Base-by-base conservation (phyloP, 2,797 vertebrate genomes). In the Parambassis ranga region DNA sequence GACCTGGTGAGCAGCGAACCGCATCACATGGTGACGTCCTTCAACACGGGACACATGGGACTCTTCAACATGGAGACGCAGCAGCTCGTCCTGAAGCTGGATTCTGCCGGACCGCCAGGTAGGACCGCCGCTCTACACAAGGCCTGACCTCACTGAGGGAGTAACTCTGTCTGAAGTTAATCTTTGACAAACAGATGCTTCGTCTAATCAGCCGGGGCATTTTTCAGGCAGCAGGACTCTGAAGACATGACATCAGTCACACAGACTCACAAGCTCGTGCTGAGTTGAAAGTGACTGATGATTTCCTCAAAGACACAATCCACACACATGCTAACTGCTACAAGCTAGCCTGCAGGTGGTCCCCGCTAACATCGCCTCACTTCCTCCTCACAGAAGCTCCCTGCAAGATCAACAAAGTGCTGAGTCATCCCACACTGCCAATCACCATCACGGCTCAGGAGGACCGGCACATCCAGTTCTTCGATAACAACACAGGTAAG, bases 1-100 rank as follows among this genome's bases (percentile, higher is more conserved):
- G 96, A 97, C 85, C 85, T 98, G 71, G 95, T 98, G 58, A 93
- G 95, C 91, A 95, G 95, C 65, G 96, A 98, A 26, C 92, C 96
- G 1, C 94, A 93, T 51, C 93, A 96, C 82, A 94, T 98, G 94
- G 95, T 98, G 71, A 89, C 94, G 13, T 93, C 96, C 0, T 98
- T 98, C 93, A 91, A 77, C 84, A 95, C 83, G 31, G 96, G 96
- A 9, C 90, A 93, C 73, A 93, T 94, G 36, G 94, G 93, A 48
- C 94, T 98, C 81, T 98, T 95, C 88, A 96, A 97, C 89, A 95
- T 98, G 95, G 96, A 98, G 87, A 98, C 96, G 2, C 93, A 87
- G 35, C 96, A 98, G 74, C 92, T 93, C 38, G 79, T 98, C 83
- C 93, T 98, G 71, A 95, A 87, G 35, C 85, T 98, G 83, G 95